These are phyloP conservation scores for Girardinichthys multiradiatus DNA, from an alignment of 2,113 vertebrate genomes.

Conservation along the genomic window DNA sequence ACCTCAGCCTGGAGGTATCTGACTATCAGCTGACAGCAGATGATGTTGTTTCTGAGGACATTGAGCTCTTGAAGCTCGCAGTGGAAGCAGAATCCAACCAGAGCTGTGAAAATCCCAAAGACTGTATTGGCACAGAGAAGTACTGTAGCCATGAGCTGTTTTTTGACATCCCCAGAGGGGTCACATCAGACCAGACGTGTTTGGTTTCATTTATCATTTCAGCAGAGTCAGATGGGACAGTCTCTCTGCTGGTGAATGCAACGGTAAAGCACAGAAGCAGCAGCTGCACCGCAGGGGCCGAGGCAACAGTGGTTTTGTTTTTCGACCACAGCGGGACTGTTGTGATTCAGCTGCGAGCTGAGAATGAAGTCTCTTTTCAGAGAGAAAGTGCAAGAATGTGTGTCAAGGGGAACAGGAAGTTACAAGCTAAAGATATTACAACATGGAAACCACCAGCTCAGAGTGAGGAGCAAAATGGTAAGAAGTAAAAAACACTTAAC, in stretches of 20 bases:
- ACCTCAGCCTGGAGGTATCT: background rate
- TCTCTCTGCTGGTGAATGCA: conserved; percentile 32
- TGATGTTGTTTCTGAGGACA: background rate
- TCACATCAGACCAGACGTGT: background rate
- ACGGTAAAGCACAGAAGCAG: conserved; percentile 20
- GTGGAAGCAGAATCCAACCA: background rate
- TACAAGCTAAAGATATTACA: conserved; percentile 21
- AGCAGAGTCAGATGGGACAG: conserved; percentile 14
- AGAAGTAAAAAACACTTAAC: background rate
- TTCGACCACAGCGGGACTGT: conserved; percentile 8
- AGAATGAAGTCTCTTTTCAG: conserved; percentile 41
- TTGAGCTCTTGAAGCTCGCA: conserved; percentile 11
- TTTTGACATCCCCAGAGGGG: background rate
- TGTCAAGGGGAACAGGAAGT: conserved; percentile 36
- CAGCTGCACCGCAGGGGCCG: conserved; percentile 20
- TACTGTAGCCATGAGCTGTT: conserved; percentile 5
- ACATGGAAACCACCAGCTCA: conserved; percentile 18
- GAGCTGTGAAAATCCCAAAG: background rate
- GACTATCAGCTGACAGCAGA: conserved; percentile 3
- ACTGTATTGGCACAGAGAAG: background rate
- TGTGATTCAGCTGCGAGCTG: conserved; percentile 28
- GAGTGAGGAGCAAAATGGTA: conserved; percentile 13
- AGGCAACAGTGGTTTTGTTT: conserved; percentile 33
- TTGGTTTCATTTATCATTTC: background rate
- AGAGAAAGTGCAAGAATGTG: conserved; percentile 11